Evolutionary conservation across 2,888 invertebrate species (phyloP).

Genomic region (Crematogaster levior): DNA sequence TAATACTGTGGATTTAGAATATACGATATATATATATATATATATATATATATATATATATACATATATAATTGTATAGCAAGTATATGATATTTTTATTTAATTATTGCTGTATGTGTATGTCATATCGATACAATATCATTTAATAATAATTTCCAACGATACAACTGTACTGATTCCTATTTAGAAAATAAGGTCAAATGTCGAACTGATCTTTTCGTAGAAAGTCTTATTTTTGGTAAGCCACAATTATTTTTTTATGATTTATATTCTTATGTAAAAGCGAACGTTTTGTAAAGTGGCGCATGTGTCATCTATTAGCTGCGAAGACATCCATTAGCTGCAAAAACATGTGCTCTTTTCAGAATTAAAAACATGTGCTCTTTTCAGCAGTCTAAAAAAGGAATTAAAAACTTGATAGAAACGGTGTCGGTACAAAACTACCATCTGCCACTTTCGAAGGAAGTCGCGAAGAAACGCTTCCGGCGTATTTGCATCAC

Average conservation of each 20-base stretch:
- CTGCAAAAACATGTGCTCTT: not conserved
- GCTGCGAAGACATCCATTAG: constrained; percentile 44
- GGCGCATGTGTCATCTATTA: not conserved
- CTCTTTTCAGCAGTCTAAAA: not conserved
- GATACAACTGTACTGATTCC: not conserved
- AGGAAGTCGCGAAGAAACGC: constrained; percentile 36
- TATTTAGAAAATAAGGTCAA: not conserved
- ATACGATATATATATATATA: not conserved
- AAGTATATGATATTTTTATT: not conserved
- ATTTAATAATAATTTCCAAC: constrained; percentile 2
- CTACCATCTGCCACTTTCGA: constrained; percentile 38
- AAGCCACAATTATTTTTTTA: not conserved
- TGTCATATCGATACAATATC: not conserved
- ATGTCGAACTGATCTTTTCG: not conserved
- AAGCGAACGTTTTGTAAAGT: not conserved
- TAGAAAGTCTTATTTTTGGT: not conserved
- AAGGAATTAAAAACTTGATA: constrained; percentile 11
- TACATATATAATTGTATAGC: no score
- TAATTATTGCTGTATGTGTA: not conserved
- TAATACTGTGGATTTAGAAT: not conserved
- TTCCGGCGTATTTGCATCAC: constrained; percentile 39
- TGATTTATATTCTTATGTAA: not conserved
- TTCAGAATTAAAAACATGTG: not conserved
- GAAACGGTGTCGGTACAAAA: constrained; percentile 1
- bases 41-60: no score